phyloP scores from a whole-genome alignment of 2,113 vertebrate genomes.

The Orthonyx spaldingii region DNA sequence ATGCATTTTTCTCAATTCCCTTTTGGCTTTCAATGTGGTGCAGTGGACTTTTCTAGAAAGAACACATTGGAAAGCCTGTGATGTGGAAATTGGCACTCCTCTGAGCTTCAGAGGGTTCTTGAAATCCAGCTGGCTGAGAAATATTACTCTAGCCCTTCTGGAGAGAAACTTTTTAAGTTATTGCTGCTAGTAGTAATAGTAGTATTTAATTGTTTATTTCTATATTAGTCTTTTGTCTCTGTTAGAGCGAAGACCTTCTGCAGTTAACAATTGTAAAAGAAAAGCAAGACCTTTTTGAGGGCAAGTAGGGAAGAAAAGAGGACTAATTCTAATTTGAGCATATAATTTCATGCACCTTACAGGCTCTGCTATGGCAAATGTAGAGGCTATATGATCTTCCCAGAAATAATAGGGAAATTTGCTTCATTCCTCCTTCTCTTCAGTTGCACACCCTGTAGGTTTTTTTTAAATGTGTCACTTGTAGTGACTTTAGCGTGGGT shows the following conservation, averaged over 20 bases:
- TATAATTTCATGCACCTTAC: background rate
- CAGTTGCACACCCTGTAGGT: rapidly evolving
- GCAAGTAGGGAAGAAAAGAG: background rate
- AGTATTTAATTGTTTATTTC: background rate
- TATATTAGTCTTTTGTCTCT: background rate
- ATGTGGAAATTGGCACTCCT: background rate
- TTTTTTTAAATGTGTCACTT: background rate
- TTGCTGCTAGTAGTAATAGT: background rate
- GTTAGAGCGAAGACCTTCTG: background rate
- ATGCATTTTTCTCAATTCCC: background rate
- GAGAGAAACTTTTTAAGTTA: background rate
- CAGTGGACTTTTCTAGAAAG: background rate
- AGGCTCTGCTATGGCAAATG: background rate
- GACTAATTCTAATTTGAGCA: background rate
- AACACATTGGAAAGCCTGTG: background rate
- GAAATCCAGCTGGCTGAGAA: background rate
- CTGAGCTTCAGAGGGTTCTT: background rate
- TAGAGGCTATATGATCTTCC: background rate
- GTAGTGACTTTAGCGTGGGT: background rate
- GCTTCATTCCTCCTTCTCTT: background rate
- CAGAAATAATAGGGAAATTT: background rate
- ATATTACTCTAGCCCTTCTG: background rate
- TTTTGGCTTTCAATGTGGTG: background rate
- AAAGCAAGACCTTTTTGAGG: background rate
- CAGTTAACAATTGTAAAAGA: background rate